Evolutionary conservation across 1,140 invertebrate genomes (phyloP), one percentile per base, ranked within the genome.

Genomic region (Chrysomallon squamiferum): DNA sequence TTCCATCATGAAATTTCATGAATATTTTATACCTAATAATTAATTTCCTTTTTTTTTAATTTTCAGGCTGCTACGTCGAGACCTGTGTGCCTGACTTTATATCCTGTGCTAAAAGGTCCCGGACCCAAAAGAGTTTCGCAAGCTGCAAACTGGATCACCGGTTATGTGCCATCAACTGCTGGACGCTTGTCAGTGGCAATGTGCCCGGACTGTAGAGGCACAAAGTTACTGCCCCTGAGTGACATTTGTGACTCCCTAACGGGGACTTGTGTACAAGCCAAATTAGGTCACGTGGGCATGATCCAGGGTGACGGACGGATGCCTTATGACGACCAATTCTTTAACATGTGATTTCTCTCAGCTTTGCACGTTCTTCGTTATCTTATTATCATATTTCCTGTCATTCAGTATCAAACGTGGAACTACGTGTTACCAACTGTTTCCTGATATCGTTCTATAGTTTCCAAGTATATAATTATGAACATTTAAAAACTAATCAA

Each of bases 51-150:
- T 38, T 38, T 38, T 29, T n/a, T 20, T 58, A 30, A 50, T 15
- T 67, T 68, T 27, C 64, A 72, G 71, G 58, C 41, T 72, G 71
- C 33, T 72, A 72, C 59, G 60, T 64, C 1, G 54, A 68, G 18
- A 56, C 57, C 6, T 72, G 71, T 60, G 71, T 72, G 50, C 71
- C 71, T 20, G 71, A 72, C 18, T 72, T 72, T 62, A 68, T 72
- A 20, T 49, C 35, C 22, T 72, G 71, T 47, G 68, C 71, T 25
- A 59, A 59, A 47, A 54, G 54, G 35, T 62, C 59, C 13, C 9
- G 45, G 13, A 58, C 56, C 13, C 54, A 62, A 25, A 29, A 32
- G 22, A 25, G 56, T 22, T 72, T 60, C 49, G 52, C 63, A 7
- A 64, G 65, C 50, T 72, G 71, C 43, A 72, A 72, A 58, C 47